phyloP scores from a whole-genome alignment of 1,140 invertebrate species.

The Drosophila sproati region DNA sequence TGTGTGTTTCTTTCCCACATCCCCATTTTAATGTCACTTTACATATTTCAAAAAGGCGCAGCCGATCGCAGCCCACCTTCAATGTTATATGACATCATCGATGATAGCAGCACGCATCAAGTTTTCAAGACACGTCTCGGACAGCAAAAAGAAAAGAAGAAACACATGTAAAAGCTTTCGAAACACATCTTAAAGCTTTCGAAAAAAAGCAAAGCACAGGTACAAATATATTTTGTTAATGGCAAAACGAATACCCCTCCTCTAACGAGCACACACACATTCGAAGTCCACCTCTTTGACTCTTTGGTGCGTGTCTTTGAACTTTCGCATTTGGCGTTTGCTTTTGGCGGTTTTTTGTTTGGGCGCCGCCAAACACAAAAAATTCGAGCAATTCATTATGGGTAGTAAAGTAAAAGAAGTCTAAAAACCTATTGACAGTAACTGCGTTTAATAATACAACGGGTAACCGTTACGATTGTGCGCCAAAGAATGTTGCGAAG shows the following conservation, averaged over 20 bases:
- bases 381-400: conserved; percentile 78
- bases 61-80: conserved; percentile 6
- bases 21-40: conserved; percentile 61
- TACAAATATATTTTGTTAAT: conserved; percentile 70
- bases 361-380: conserved; percentile 8
- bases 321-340: conserved; percentile 64
- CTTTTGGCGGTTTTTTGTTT: conserved; percentile 1
- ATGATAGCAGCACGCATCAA: conserved; percentile 57
- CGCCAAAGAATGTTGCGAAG: conserved; percentile 43
- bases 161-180: conserved; percentile 78
- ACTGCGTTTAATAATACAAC: conserved; percentile 75
- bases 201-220: conserved; percentile 30
- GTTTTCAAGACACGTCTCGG: conserved; percentile 39
- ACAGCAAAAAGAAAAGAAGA: conserved; percentile 16
- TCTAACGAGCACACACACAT: not conserved
- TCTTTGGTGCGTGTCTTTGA: conserved; percentile 68
- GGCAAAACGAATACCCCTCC: conserved; percentile 58
- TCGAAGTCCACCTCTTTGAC: not conserved
- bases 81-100: conserved; percentile 64
- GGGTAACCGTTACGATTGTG: conserved; percentile 68
- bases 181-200: conserved; percentile 76
- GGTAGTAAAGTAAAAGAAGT: conserved; percentile 17
- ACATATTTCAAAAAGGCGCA: conserved; percentile 28
- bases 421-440: conserved; percentile 72
- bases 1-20: conserved; percentile 43